Base-by-base conservation (phyloP, 1,140 invertebrate genomes). In the Spodoptera frugiperda region DNA sequence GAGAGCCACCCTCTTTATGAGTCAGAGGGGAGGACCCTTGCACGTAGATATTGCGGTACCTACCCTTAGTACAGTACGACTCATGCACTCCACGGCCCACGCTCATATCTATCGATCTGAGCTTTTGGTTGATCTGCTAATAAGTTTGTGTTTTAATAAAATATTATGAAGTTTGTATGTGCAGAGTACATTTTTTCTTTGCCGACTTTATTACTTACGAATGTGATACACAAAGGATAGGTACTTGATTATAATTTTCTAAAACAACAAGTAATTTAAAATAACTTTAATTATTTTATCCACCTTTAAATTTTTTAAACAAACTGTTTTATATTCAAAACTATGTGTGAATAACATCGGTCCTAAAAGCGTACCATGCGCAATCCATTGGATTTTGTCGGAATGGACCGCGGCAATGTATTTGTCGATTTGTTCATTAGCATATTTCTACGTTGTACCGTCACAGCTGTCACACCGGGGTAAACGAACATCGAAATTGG, bases 21-120 rank as follows among this genome's bases (percentile, higher is more conserved):
- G 78, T 91, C 91, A 92, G 91, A 91, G 91, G 91, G 89, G 89
- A 90, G 89, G 85, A 90, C 91, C 91, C 91, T 89, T 88, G 85
- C 85, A 87, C 87, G 84, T 87, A 85, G 84, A 81, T 87, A 88
- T 85, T 84, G 84, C 84, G 81, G 87, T 89, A 55, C 78, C 55
- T 72, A 82, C 89, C 88, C 88, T 89, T 78, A 79, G 82, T 85
- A 82, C 82, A 73, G 77, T 76, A 84, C 85, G 84, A 83, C 68
- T 54, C 84, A 83, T 90, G 88, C 88, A 89, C 82, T 87, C 83
- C 78, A 53, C 72, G 67, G 59, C 67, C 78, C 78, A 53, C 72
- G 67, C 67, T 73, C 78, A 77, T 78, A 76, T 76, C 68, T 92
- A 92, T 92, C 87, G 90, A 92, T 92, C 87, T 87, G 82, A 78